phyloP scores from a whole-genome alignment of 2,797 vertebrate species.

The Lepilemur ruficaudatus region DNA sequence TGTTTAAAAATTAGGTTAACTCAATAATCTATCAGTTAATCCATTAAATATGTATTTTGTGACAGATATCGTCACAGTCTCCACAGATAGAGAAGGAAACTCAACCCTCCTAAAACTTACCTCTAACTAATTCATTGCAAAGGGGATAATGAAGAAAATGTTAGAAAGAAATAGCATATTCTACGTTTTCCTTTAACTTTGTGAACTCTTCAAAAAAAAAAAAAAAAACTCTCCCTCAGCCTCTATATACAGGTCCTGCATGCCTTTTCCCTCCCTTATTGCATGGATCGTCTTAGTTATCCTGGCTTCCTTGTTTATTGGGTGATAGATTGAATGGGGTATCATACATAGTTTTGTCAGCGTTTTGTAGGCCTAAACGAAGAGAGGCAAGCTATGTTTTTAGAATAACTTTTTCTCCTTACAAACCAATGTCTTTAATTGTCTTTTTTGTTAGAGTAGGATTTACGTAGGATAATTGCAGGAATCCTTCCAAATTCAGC shows the following conservation, averaged over 20 bases:
- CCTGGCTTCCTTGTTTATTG: background rate
- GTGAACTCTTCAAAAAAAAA: background rate
- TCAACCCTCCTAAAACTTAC: background rate
- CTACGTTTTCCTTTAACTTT: background rate
- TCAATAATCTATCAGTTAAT: conserved; percentile 7
- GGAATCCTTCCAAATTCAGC: conserved; percentile 28
- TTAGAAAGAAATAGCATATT: too few relatives aligned
- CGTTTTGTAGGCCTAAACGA: background rate
- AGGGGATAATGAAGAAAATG: background rate
- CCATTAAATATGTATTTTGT: background rate
- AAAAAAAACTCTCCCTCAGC: background rate
- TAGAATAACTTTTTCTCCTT: conserved; percentile 38
- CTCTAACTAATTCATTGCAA: background rate
- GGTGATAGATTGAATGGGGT: background rate
- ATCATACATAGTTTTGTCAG: background rate
- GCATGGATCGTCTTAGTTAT: background rate
- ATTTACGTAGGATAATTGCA: conserved; percentile 40
- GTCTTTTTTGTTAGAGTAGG: background rate
- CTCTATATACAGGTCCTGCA: background rate
- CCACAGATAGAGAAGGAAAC: background rate
- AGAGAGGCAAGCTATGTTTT: background rate
- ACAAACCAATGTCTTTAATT: conserved; percentile 15
- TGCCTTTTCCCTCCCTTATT: background rate
- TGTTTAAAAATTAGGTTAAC: conserved; percentile 36
- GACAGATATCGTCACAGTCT: background rate